A percentile compares a stretch with the other conserved stretches of the same genome.
Evolutionary conservation across 2,797 vertebrate species (phyloP).

Genomic region (Gouania willdenowi): DNA sequence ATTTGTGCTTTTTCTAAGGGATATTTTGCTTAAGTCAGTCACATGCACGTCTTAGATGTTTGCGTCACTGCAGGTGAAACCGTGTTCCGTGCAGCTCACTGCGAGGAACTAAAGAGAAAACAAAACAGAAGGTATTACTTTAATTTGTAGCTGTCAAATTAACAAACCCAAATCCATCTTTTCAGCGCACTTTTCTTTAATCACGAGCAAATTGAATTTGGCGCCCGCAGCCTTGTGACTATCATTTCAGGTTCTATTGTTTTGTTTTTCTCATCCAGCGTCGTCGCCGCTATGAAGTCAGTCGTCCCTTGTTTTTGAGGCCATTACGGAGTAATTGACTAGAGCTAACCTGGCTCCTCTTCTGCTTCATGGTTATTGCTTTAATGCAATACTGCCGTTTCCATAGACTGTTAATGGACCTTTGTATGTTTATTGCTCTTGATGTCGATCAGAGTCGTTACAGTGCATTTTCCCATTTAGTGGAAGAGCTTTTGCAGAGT

Average conservation of each 20-base stretch:
- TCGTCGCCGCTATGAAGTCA: constrained; percentile 32
- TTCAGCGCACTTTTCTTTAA: constrained; percentile 11
- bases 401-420: constrained; percentile 23
- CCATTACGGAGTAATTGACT: constrained; percentile 46
- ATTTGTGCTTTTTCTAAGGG: too few relatives aligned
- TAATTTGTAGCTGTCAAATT: constrained; percentile 53
- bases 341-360: constrained; percentile 32
- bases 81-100: constrained; percentile 19
- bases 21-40: too few relatives aligned
- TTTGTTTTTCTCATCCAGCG: constrained; percentile 12
- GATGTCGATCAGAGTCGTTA: constrained; percentile 40
- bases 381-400: constrained; percentile 30
- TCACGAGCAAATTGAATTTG: constrained; percentile 42
- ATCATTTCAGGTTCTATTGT: constrained; percentile 24
- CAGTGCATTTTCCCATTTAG: constrained; percentile 32
- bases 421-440: constrained; percentile 46
- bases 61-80: too few relatives aligned
- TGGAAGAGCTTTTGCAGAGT: constrained; percentile 6
- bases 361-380: constrained; percentile 47
- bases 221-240: constrained; percentile 50
- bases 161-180: constrained; percentile 29
- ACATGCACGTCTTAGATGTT: too few relatives aligned
- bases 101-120: constrained; percentile 45
- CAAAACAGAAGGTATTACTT: constrained; percentile 24
- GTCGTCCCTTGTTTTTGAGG: constrained; percentile 39